Percentiles rank a stretch among this genome's conserved stretches.
phyloP scores from a whole-genome alignment of 2,888 invertebrate species.

The Sphinx pinastri region DNA sequence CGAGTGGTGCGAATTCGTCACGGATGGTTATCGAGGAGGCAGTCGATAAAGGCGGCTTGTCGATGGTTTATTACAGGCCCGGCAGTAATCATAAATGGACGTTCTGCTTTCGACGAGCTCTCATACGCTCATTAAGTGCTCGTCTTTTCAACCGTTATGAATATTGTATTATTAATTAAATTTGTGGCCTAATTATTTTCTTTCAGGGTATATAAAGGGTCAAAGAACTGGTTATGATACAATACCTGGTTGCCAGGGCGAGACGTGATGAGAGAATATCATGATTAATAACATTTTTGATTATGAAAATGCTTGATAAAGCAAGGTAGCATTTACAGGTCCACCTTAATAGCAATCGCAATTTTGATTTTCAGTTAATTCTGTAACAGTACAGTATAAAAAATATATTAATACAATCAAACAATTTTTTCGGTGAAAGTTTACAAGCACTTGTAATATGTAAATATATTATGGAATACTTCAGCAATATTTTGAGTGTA shows the following conservation, averaged over 20 bases:
- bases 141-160: slow-evolving; percentile 21
- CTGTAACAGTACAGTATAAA: too few relatives aligned
- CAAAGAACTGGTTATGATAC: background rate
- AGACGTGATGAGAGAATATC: too few relatives aligned
- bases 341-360: too few relatives aligned
- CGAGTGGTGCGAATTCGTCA: slow-evolving; percentile 81
- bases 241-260: background rate
- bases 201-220: background rate
- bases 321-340: too few relatives aligned
- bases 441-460: too few relatives aligned
- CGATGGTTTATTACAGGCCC: slow-evolving; percentile 77
- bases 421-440: too few relatives aligned
- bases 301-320: too few relatives aligned
- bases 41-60: slow-evolving; percentile 78
- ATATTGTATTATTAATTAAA: slow-evolving; percentile 24
- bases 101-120: slow-evolving; percentile 66
- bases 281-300: too few relatives aligned
- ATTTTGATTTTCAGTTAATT: too few relatives aligned
- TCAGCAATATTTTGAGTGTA: too few relatives aligned
- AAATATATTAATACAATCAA: too few relatives aligned
- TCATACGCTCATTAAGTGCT: slow-evolving; percentile 45
- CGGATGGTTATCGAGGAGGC: slow-evolving; percentile 81
- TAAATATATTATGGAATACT: too few relatives aligned
- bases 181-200: slow-evolving; percentile 15
- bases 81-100: slow-evolving; percentile 65